phyloP scores from a whole-genome alignment of 35 echinoderm and acorn worm species.

The Stichopus chloronotus region DNA sequence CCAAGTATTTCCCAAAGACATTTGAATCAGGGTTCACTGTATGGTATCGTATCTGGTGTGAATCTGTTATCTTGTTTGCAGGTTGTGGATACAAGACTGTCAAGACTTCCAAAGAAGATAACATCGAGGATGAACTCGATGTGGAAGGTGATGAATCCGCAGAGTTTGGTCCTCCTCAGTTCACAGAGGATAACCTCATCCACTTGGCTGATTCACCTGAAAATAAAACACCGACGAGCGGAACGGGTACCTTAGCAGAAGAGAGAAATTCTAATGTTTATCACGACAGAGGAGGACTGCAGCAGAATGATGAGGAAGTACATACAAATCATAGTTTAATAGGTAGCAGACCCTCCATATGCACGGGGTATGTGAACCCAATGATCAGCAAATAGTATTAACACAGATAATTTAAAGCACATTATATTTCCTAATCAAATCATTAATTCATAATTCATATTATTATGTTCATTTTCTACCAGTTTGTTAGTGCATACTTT shows the following conservation, averaged over 20 bases:
- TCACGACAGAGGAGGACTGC: slow-evolving; percentile 19
- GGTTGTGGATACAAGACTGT: slow-evolving; percentile 73
- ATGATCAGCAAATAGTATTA: no score
- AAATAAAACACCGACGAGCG: background rate
- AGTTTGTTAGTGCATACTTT: no score
- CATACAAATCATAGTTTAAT: slow-evolving; percentile 15
- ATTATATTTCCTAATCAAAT: no score
- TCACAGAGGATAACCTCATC: slow-evolving; percentile 68
- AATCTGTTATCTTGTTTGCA: background rate
- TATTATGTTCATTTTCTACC: no score
- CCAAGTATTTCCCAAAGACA: no score
- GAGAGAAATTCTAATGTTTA: slow-evolving; percentile 45
- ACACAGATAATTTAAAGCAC: no score
- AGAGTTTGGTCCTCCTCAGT: slow-evolving; percentile 74
- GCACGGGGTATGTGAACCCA: background rate
- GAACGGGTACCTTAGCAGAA: slow-evolving; percentile 5
- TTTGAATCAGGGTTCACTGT: no score
- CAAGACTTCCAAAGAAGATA: slow-evolving; percentile 58
- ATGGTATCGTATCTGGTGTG: no score
- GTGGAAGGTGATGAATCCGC: slow-evolving; percentile 80
- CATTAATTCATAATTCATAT: no score
- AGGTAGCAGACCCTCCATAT: background rate
- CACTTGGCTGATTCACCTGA: slow-evolving; percentile 26
- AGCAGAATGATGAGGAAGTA: background rate
- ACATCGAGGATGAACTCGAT: slow-evolving; percentile 66